Base-by-base conservation (phyloP, 1,140 invertebrate genomes). In the Diploscapter pachys region DNA sequence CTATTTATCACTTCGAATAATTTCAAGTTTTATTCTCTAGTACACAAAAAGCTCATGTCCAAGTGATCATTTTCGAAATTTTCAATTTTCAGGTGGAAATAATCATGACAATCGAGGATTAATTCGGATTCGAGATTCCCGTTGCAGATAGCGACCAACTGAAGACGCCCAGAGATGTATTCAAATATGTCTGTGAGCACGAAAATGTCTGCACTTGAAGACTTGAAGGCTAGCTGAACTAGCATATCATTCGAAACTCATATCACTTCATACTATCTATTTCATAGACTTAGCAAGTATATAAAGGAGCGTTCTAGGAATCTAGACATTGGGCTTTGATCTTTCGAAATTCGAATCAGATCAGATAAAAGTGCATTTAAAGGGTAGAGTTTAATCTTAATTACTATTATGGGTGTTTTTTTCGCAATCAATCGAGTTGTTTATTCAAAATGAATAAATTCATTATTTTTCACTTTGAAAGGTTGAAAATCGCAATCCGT, bases 91-190 rank as follows among this genome's bases (percentile, higher is more conserved):
- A 78, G 73, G 95, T 99, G 55, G 97, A 99, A 89, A 91, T 99
- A 63, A 95, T 99, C 74, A 98, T 99, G 95, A 94, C 95, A 2
- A 94, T 99, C 89, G 96, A 99, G 87, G 96, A 99, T 89, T 96
- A 99, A 88, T 99, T 99, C 89, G 93, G 92, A 70, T 98, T 99
- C 89, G 96, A 99, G 90, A 98, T 99, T 86, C 96, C 95, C n/a
- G 95, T 99, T 88, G 90, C 88, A 68, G 95, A 99, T 89, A 93
- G 95, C n/a, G 95, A 99, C 83, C 92, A 91, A 85, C 89, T 99
- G 69, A 87, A 95, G 78, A 91, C 90, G 86, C 95, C 95, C 72
- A 89, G 89, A 80, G 94, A 97, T 86, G 93, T 99, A 86, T 91
- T 96, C 78, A 90, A 92, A 88, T 72, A 97, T 86, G 89, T 99